These are phyloP conservation scores for Eulemur rufifrons DNA, from an alignment of 2,113 vertebrate genomes.

Conservation along the genomic window DNA sequence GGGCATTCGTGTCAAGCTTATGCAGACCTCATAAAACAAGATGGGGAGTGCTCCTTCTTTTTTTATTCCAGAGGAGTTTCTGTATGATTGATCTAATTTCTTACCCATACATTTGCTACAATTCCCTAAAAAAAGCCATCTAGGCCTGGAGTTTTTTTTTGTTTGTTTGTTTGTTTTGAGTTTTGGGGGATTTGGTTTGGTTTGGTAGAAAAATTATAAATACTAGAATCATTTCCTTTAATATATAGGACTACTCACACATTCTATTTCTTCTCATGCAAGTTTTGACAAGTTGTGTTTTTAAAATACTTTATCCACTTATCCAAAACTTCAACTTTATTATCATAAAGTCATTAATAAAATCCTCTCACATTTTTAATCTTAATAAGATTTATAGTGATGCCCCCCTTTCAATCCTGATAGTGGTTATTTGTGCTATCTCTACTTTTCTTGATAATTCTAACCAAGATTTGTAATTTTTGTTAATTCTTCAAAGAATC, in stretches of 20 bases:
- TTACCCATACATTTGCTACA: constrained; percentile 10
- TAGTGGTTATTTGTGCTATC: not conserved
- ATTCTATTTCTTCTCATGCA: not conserved
- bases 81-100: not conserved
- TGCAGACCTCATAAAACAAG: not conserved
- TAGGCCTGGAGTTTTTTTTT: not conserved
- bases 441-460: not conserved
- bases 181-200: not conserved
- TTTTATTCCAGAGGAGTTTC: not conserved
- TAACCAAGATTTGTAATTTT: not conserved
- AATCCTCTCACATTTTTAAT: not conserved
- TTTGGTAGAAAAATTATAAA: not conserved
- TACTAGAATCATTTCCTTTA: not conserved
- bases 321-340: constrained; percentile 1
- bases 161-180: not conserved
- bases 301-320: not conserved
- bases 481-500: not conserved
- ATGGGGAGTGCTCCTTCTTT: not conserved
- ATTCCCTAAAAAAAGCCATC: constrained; percentile 9
- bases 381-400: not conserved
- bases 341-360: constrained; percentile 15
- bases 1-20: not conserved
- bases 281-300: constrained; percentile 3
- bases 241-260: not conserved
- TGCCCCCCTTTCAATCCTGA: not conserved